A percentile compares a stretch with the other conserved stretches of the same genome.
Conservation (phyloP, 1,140 invertebrate genomes). For the Mya arenaria region DNA sequence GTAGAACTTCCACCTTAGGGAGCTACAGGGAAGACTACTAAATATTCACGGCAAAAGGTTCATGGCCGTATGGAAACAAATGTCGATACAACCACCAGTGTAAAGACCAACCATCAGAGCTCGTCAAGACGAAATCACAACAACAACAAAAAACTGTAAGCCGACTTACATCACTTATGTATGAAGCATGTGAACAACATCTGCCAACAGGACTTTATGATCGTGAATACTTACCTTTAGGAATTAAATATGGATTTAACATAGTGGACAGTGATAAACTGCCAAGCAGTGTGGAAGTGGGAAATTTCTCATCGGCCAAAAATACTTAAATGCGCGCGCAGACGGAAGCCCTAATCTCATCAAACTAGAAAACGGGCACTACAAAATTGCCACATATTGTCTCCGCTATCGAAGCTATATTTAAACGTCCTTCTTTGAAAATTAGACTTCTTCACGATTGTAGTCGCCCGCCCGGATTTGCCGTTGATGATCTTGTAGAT, state of each 20-base stretch:
- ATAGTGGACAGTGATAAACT: not conserved
- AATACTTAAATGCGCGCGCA: not conserved
- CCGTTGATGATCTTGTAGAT: not conserved
- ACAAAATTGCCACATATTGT: not conserved
- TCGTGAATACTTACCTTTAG: not conserved
- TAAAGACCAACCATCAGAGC: not conserved
- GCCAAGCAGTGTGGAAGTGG: not conserved
- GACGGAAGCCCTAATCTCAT: not conserved
- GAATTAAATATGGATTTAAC: not conserved
- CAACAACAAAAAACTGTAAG: not conserved
- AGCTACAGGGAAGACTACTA: not conserved
- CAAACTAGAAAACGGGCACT: not conserved
- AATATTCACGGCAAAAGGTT: not conserved
- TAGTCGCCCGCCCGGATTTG: not conserved
- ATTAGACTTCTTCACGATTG: not conserved
- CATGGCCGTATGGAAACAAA: not conserved
- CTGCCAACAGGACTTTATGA: not conserved
- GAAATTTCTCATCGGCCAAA: not conserved
- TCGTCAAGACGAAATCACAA: not conserved
- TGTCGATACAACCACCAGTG: not conserved
- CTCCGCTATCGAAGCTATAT: not conserved
- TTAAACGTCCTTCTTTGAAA: not conserved
- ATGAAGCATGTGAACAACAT: not conserved
- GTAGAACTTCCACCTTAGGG: not conserved
- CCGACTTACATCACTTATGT: not conserved